phyloP scores from a whole-genome alignment of 1,140 invertebrate genomes.

The Drosophila rhopaloa region DNA sequence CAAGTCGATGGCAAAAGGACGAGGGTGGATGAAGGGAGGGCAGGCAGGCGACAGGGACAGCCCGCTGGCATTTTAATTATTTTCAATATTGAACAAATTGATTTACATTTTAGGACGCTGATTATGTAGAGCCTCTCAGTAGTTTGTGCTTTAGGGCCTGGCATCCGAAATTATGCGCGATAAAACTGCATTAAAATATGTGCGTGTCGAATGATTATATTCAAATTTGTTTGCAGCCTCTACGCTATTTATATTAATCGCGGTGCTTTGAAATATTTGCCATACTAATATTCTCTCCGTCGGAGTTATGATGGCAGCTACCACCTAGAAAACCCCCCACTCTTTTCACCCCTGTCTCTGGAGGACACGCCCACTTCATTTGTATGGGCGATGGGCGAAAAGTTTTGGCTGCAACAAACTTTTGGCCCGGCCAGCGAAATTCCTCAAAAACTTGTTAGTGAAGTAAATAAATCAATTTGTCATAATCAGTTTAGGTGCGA shows the following conservation, averaged over 20 bases:
- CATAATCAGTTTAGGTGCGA: slow-evolving; percentile 84
- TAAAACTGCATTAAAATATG: slow-evolving; percentile 75
- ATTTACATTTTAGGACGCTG: slow-evolving; percentile 78
- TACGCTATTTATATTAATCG: slow-evolving; percentile 72
- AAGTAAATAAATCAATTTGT: slow-evolving; percentile 84
- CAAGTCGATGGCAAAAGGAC: slow-evolving; percentile 34
- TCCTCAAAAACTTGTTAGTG: slow-evolving; percentile 82
- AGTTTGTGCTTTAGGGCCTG: slow-evolving; percentile 18
- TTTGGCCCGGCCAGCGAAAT: slow-evolving; percentile 65
- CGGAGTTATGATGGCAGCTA: neutral
- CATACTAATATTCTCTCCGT: slow-evolving; percentile 60
- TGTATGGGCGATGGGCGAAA: slow-evolving; percentile 58
- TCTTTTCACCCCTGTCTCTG: neutral
- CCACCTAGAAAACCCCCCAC: neutral
- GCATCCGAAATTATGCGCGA: slow-evolving; percentile 61
- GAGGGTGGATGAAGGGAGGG: too few relatives aligned
- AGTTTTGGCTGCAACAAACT: slow-evolving; percentile 67
- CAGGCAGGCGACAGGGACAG: slow-evolving; percentile 16
- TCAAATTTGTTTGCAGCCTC: slow-evolving; percentile 60
- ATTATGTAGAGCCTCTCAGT: slow-evolving; percentile 68
- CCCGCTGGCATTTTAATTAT: slow-evolving; percentile 79
- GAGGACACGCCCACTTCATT: slow-evolving; percentile 56
- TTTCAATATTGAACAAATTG: slow-evolving; percentile 83
- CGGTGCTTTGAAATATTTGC: slow-evolving; percentile 66
- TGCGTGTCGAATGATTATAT: slow-evolving; percentile 69